Base-by-base conservation (phyloP, 2,797 vertebrate species). In the Pangasius mekongensis region DNA sequence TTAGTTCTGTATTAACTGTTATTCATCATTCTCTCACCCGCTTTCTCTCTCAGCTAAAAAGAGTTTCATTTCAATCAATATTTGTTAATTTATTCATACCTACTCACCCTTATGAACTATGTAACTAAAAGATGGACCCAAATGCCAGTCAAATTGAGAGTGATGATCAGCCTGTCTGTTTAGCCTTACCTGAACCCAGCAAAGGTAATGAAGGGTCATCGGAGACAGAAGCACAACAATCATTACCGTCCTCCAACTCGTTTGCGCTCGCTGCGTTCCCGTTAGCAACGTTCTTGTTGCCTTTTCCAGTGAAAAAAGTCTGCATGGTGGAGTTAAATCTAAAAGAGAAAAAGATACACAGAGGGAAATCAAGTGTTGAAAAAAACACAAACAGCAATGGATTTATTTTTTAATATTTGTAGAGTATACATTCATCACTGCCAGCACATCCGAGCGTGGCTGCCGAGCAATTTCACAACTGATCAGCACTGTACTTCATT, bases 241-340 rank as follows among this genome's bases (percentile, higher is more conserved):
- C 94, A 97, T 99, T 99, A 99, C 98, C 98, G 69, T 98, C 98
- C 95, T 99, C 97, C 95, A 99, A 95, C 93, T 99, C 98, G 54
- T 95, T 98, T 94, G 95, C 95, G 94, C 92, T 96, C 52, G 97
- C 96, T 0, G 97, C 96, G 86, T 97, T 98, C 93, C 98, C 97
- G 54, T 99, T 99, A 87, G 97, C 97, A 90, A 98, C 94, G 33
- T 97, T 97, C 95, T 98, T 98, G 49, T 94, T 92, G 0, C 92
- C 87, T 86, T 94, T 96, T 90, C 97, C 94, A 4, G 93, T 97
- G 94, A 99, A 99, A 90, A 98, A 97, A 13, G 69, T 96, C 95
- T 99, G 98, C 95, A 99, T 96, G 94, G 92, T 97, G 92, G 96
- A 88, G 22, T 99, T 99, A 94, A 98, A 99, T 94, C 98, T 99